These are phyloP conservation scores for Nemoura dubitans DNA, from an alignment of 2,888 invertebrate species.

Conservation along the genomic window DNA sequence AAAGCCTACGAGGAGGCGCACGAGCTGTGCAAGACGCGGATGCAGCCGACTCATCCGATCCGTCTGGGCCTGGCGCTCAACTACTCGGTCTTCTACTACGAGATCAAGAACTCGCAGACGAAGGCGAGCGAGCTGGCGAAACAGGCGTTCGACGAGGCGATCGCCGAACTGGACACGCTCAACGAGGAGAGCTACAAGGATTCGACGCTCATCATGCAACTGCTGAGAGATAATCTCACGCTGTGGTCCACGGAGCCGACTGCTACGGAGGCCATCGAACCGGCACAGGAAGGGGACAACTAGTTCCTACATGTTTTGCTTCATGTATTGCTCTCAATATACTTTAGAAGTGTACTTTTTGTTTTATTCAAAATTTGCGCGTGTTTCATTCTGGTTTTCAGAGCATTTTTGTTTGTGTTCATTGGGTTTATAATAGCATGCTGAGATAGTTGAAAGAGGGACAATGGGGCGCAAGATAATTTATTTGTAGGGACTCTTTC, in stretches of 20 bases:
- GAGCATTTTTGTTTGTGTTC: neutral
- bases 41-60: slow-evolving; percentile 98
- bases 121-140: slow-evolving; percentile 99
- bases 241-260: slow-evolving; percentile 93
- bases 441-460: neutral
- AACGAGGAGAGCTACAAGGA: slow-evolving; percentile 99
- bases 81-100: slow-evolving; percentile 99
- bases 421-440: neutral
- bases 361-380: slow-evolving; percentile 14
- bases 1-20: slow-evolving; percentile 97
- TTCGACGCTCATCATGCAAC: slow-evolving; percentile 99
- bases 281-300: slow-evolving; percentile 63
- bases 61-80: slow-evolving; percentile 97
- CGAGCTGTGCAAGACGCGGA: slow-evolving; percentile 95
- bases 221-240: slow-evolving; percentile 95
- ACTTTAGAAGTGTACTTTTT: neutral
- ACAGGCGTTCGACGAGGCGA: slow-evolving; percentile 99
- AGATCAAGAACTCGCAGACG: slow-evolving; percentile 99
- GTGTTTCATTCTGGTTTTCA: neutral
- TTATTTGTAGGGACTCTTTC: neutral
- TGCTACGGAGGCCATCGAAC: slow-evolving; percentile 94
- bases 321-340: neutral
- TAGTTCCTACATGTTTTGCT: neutral
- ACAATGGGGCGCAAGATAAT: neutral
- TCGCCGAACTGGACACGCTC: slow-evolving; percentile 98